Evolutionary conservation across 2,797 vertebrate species (phyloP).

Genomic region (Ataeniobius toweri): DNA sequence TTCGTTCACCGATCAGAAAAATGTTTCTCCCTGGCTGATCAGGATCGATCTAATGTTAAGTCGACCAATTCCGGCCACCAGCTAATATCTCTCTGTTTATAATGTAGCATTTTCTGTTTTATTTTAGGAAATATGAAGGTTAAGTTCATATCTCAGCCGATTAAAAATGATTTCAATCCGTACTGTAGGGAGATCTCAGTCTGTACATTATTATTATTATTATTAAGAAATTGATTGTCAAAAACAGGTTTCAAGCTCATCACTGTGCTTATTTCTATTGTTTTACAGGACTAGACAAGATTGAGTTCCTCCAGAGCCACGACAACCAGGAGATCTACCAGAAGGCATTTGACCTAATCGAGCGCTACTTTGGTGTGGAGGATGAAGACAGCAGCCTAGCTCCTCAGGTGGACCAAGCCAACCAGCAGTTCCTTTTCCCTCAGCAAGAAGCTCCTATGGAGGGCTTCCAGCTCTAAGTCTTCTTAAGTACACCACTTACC

Average conservation of each 20-base stretch:
- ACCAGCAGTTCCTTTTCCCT: slow-evolving; percentile 98
- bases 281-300: slow-evolving; percentile 93
- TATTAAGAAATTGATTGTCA: not conserved
- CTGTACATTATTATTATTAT: not conserved
- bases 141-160: not conserved
- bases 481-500: slow-evolving; percentile 50
- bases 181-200: not conserved
- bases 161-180: not conserved
- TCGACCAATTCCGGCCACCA: not conserved
- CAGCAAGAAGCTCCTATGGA: slow-evolving; percentile 97
- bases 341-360: slow-evolving; percentile 97
- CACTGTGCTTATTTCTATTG: not conserved
- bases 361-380: slow-evolving; percentile 97
- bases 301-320: slow-evolving; percentile 97
- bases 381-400: slow-evolving; percentile 91
- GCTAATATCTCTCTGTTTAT: not conserved
- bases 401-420: slow-evolving; percentile 93
- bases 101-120: not conserved
- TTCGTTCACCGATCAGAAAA: not conserved
- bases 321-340: slow-evolving; percentile 99
- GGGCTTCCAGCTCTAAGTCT: slow-evolving; percentile 95
- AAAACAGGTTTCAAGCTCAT: not conserved
- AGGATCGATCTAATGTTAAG: not conserved
- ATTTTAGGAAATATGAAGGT: not conserved
- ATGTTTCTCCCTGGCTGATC: not conserved